Base-by-base conservation (phyloP, 2,888 invertebrate genomes). In the Cancer borealis region DNA sequence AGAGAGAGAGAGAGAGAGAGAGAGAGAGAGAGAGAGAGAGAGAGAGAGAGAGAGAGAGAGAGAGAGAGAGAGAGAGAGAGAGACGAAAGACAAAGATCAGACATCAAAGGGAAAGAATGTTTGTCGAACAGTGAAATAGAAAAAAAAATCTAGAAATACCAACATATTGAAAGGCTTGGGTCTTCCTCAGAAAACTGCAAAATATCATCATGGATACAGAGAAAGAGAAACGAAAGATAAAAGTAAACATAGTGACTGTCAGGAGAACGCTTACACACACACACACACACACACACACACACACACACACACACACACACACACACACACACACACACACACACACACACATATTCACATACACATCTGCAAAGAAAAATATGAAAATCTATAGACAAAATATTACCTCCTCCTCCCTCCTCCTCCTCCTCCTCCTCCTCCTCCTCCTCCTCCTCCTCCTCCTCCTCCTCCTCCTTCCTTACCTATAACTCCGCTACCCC, bases 251-350 rank as follows among this genome's bases (percentile, higher is more conserved):
- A 5, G 39, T 39, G 39, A 8, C 17, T 26, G 8, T 54, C 12
- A 54, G 54, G 14, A 54, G 10, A 54, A 54, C 54, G 3, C 54
- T 2, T 5, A 66, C n/a, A 66, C 66, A 66, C 5, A 21, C 17
- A n/a, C 4, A 66, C n/a, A n/a, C 66, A 66, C n/a, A n/a, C n/a
- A 66, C 66, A 66, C 66, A 66, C 66, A 66, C 66, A 66, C 66
- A 66, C 66, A 66, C 66, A 66, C 79, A 79, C 89, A 89, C 49
- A 89, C 49, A 89, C 89, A 89, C 49, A 89, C 49, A 89, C 89
- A 89, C n/a, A 89, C 49, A 89, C 89, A 89, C n/a, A 89, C 39
- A 91, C 6, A 91, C 6, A 39, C 49, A 49, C 49, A 89, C 49
- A 89, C 49, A 49, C n/a, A 89, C 49, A 89, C 49, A 49, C n/a